A percentile compares a stretch with the other conserved stretches of the same genome.
Conservation (phyloP, 2,797 vertebrate species). For the Ctenosaura bakeri region DNA sequence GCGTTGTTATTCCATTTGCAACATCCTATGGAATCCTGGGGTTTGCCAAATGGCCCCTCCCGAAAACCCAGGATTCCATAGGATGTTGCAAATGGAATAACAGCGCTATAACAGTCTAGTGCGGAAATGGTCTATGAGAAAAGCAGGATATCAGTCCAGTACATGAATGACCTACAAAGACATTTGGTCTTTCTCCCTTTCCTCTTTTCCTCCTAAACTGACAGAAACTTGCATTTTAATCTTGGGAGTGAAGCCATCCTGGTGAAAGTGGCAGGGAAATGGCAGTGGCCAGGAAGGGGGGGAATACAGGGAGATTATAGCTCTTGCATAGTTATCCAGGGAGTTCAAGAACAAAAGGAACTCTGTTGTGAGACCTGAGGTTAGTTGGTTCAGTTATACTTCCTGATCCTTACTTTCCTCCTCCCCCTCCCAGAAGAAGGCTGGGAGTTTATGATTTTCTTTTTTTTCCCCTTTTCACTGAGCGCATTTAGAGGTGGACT, state of each 20-base stretch:
- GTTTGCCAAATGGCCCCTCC: too few relatives aligned
- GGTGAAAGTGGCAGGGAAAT: constrained; percentile 27
- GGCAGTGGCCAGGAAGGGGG: constrained; percentile 2
- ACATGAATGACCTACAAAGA: not conserved
- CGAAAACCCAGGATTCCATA: too few relatives aligned
- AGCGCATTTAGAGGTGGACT: constrained; percentile 33
- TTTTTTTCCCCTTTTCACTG: not conserved
- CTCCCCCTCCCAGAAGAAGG: constrained; percentile 3
- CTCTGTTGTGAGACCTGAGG: constrained; percentile 55
- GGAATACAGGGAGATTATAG: not conserved
- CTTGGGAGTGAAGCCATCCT: fast-evolving
- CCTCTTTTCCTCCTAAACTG: fast-evolving
- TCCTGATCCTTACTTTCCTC: constrained; percentile 73
- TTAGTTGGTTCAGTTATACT: constrained; percentile 38
- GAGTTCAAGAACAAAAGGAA: constrained; percentile 71
- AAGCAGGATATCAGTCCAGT: too few relatives aligned
- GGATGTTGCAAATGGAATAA: too few relatives aligned
- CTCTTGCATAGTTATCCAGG: constrained; percentile 59
- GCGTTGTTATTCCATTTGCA: too few relatives aligned
- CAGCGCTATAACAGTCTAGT: too few relatives aligned
- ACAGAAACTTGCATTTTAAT: not conserved
- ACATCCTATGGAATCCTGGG: too few relatives aligned
- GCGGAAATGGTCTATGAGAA: too few relatives aligned
- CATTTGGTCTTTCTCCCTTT: not conserved
- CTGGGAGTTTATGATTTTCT: not conserved